Evolutionary conservation across 1,140 invertebrate genomes (phyloP), one percentile per base, ranked within the genome.

Genomic region (Ips typographus): DNA sequence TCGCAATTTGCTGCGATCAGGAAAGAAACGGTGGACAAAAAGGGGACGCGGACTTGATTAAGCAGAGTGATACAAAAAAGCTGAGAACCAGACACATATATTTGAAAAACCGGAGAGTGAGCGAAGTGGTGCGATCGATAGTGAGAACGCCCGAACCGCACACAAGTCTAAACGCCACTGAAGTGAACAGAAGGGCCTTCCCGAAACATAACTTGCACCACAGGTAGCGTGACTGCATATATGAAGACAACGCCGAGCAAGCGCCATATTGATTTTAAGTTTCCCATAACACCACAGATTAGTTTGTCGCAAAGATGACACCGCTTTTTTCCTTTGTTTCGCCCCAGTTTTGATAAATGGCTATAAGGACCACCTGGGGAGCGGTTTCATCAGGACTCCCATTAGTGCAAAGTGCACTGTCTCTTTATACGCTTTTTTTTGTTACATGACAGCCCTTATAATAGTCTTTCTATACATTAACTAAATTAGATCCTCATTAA

Each of bases 231-330:
- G 72, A 72, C 75, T 76, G 75, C 74, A 76, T 67, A 74, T 72
- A 71, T 67, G 70, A 71, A 59, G 68, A 71, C 68, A 67, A 73
- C 51, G 73, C 73, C 63, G 76, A 77, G 77, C 77, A 79, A 71
- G 78, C 78, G 78, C 77, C 78, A 79, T 79, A 79, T 79, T 78
- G 78, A 79, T 79, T 79, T 79, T 79, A 78, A 79, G 59, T 73
- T 75, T 68, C 55, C 59, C 68, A 71, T 70, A 76, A 71, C 68
- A 72, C 72, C 65, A 72, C 72, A 72, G 71, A 74, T 71, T 73
- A 73, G 63, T 65, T 70, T 75, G 74, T 72, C 74, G 73, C 70
- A 59, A 70, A 72, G 62, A 67, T 62, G 65, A 66, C 62, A 70
- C 52, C 4, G 65, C 62, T 65, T 68, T 68, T 62, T 70, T 70